phyloP scores from a whole-genome alignment of 2,113 vertebrate species.

The Oryzias melastigma region DNA sequence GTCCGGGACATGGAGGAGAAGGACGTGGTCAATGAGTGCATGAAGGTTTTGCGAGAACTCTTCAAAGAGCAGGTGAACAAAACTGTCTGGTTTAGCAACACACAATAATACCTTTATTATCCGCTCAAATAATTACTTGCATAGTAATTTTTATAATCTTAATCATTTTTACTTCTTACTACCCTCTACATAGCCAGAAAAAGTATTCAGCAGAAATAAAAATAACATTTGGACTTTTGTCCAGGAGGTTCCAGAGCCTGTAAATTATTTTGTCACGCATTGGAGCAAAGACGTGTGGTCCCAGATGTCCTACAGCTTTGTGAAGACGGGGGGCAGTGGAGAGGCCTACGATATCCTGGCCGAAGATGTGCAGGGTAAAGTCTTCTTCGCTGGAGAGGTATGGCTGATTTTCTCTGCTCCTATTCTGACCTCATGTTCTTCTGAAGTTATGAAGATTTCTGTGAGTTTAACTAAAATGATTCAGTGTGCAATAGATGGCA shows the following conservation, averaged over 20 bases:
- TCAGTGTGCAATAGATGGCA: too few species aligned
- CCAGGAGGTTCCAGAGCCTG: slow-evolving; percentile 85
- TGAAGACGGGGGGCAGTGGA: slow-evolving; percentile 92
- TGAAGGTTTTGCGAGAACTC: slow-evolving; percentile 86
- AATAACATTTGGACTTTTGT: not conserved
- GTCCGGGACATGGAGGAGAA: slow-evolving; percentile 85
- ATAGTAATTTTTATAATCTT: too few species aligned
- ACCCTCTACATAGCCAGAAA: too few species aligned
- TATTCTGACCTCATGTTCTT: not conserved
- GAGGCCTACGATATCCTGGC: slow-evolving; percentile 95
- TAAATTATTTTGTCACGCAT: slow-evolving; percentile 87
- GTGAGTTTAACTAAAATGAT: too few species aligned
- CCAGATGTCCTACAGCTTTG: slow-evolving; percentile 97
- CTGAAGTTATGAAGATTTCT: too few species aligned
- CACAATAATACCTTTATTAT: too few species aligned
- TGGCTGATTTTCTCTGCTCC: not conserved
- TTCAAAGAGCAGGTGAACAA: slow-evolving; percentile 91
- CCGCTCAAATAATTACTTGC: too few species aligned
- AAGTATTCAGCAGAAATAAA: too few species aligned
- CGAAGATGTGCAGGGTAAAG: slow-evolving; percentile 90
- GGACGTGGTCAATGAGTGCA: slow-evolving; percentile 86
- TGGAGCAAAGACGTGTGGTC: slow-evolving; percentile 94
- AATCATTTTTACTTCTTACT: too few species aligned
- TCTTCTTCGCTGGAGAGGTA: slow-evolving; percentile 97
- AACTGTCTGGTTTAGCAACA: too few species aligned